These are phyloP conservation scores for Streptopelia turtur DNA, from an alignment of 2,797 vertebrate species.

Conservation along the genomic window DNA sequence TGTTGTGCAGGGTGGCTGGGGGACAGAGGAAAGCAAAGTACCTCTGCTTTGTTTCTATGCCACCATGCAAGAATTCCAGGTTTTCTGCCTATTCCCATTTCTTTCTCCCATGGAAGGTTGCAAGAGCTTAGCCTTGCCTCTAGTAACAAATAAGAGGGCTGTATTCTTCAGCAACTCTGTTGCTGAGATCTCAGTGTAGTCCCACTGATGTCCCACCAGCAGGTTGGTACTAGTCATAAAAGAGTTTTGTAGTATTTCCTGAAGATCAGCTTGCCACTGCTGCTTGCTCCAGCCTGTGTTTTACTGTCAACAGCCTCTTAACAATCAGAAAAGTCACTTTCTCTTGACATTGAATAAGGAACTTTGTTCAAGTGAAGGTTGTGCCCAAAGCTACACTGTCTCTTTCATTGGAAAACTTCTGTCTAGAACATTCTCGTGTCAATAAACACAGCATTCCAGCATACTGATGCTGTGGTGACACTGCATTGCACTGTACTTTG, in stretches of 20 bases:
- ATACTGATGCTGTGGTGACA: background rate
- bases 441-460: background rate
- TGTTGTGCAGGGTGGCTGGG: background rate
- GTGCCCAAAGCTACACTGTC: background rate
- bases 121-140: background rate
- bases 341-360: background rate
- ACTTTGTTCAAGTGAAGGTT: background rate
- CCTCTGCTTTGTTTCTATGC: background rate
- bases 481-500: background rate
- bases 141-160: background rate
- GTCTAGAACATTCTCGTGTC: background rate
- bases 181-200: background rate
- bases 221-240: background rate
- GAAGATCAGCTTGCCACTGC: background rate
- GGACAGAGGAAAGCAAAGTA: background rate
- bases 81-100: background rate
- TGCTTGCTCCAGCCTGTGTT: background rate
- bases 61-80: background rate
- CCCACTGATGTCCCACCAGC: background rate
- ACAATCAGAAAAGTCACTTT: background rate
- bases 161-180: background rate
- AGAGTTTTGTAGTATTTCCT: background rate
- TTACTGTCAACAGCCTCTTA: background rate
- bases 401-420: constrained; percentile 4
- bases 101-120: background rate